Base-by-base conservation (phyloP, 2,888 invertebrate genomes). In the Agapetus fuscipes region DNA sequence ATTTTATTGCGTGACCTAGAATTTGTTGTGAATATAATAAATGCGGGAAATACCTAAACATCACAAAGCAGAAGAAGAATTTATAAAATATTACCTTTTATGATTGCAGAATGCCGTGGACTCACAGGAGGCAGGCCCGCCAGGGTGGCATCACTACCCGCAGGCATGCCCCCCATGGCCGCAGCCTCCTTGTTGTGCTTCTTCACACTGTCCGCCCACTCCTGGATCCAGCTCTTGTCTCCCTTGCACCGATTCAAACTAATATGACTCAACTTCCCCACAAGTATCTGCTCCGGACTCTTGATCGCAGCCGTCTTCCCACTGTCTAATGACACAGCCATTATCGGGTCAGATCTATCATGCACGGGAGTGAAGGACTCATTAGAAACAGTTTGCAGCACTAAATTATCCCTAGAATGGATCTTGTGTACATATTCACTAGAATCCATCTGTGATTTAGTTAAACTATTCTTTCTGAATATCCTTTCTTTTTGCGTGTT, bases 381-480 rank as follows among this genome's bases (percentile, higher is more conserved):
- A 14, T 48, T 48, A 2, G 43, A 36, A n/a, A 45, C 43, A 6
- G 37, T 35, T 32, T 48, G 45, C 12, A 41, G 17, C 4, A 43
- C 43, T 6, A 44, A 31, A 35, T 45, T 40, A 26, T 43, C 39
- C 15, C 42, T 34, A 12, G 15, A 17, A 3, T 34, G 60, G 13
- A 69, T 43, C 14, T 65, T 53, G 47, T 71, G 71, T 1, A 77
- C 58, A 40, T 76, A 77, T 50, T 76, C 75, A 0, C 74, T 78
- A 50, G 73, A 71, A 50, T 79, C 81, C 29, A 82, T 76, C 48
- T 81, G 80, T 0, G 81, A 81, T 54, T 81, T 80, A 1, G 78
- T 76, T 46, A 82, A 54, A 51, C 78, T 76, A 45, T 75, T 73
- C 10, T 76, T 64, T 46, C 75, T 61, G 14, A 53, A 54, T 26